Percentiles rank a stretch among this genome's conserved stretches.
Evolutionary conservation across 2,113 vertebrate species (phyloP).

Genomic region (Rhinolophus sinicus): DNA sequence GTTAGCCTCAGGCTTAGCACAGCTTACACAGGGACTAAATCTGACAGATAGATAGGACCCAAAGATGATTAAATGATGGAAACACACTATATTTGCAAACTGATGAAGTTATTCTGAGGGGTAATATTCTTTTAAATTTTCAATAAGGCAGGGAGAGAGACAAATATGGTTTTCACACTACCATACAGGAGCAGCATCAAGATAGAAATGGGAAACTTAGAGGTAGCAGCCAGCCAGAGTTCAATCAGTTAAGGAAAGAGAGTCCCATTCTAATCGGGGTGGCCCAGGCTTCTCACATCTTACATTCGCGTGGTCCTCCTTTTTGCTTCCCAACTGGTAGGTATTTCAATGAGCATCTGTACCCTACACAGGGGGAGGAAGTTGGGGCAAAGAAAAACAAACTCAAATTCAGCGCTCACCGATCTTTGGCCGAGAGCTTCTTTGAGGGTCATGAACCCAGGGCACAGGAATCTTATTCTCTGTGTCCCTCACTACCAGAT

Average conservation of each 20-base stretch:
- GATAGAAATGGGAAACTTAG: background rate
- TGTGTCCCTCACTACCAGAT: background rate
- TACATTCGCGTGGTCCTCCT: accelerated
- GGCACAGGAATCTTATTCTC: accelerated
- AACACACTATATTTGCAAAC: constrained; percentile 25
- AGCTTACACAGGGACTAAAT: background rate
- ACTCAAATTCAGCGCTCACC: background rate
- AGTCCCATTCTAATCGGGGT: background rate
- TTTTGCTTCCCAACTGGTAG: too few relatives aligned
- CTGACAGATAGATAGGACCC: background rate
- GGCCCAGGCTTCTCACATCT: background rate
- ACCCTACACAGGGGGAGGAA: background rate
- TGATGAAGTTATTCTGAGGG: background rate
- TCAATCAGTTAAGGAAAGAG: background rate
- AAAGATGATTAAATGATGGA: background rate
- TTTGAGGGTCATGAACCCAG: background rate
- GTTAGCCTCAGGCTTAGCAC: background rate
- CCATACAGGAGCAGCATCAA: background rate
- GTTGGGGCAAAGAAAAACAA: background rate
- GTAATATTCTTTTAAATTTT: background rate
- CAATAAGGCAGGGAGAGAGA: background rate
- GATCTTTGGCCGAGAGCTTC: accelerated
- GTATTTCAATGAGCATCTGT: background rate
- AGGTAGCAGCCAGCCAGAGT: background rate
- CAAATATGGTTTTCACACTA: background rate